Conservation (phyloP, 2,888 invertebrate species). For the Tetropium fuscum region DNA sequence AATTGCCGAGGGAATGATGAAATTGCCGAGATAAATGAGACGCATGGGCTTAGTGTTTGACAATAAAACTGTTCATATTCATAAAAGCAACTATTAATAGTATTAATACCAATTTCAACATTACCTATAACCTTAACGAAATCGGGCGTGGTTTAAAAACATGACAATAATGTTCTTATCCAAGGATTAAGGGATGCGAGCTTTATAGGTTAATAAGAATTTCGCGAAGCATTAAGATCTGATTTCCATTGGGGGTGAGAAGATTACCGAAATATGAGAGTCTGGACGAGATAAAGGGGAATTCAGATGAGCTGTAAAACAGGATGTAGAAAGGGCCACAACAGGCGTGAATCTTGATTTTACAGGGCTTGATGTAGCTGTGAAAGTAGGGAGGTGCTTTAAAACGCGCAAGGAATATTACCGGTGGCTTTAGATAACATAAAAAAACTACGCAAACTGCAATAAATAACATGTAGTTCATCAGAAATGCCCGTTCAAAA, state of each 20-base stretch:
- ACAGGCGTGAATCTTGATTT: conserved; percentile 18
- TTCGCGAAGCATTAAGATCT: conserved; percentile 4
- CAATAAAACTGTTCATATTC: too few relatives aligned
- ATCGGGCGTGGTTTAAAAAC: background rate
- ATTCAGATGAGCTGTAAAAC: conserved; percentile 20
- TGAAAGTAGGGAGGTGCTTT: background rate
- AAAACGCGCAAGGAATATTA: conserved; percentile 2
- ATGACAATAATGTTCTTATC: background rate
- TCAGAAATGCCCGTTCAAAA: background rate
- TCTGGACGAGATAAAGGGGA: conserved; percentile 26
- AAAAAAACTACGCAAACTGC: background rate
- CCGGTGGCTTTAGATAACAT: background rate
- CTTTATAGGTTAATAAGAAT: conserved; percentile 2
- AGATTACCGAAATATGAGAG: conserved; percentile 13
- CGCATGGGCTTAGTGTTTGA: too few relatives aligned
- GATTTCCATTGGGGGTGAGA: background rate
- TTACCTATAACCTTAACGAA: too few relatives aligned
- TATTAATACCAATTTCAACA: too few relatives aligned
- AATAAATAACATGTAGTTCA: background rate
- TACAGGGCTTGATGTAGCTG: conserved; percentile 8
- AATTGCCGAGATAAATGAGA: too few relatives aligned
- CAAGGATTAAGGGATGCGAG: background rate
- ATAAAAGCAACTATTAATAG: too few relatives aligned
- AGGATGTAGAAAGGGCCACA: conserved; percentile 23
- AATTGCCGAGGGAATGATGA: too few relatives aligned